Evolutionary conservation across 2,888 invertebrate genomes (phyloP).

Genomic region (Lithophane socia): DNA sequence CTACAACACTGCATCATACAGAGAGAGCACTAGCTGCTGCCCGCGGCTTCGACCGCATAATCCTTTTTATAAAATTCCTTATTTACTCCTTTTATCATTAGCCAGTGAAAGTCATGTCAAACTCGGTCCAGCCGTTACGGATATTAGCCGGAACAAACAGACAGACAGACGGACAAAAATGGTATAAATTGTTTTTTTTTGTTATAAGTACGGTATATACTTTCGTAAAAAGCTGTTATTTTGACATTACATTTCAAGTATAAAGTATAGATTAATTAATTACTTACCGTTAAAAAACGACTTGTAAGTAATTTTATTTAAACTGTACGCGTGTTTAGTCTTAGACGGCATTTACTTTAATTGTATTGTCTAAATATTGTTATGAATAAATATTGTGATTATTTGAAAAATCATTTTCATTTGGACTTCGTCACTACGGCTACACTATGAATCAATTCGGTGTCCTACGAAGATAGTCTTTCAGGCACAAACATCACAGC

Average conservation of each 20-base stretch:
- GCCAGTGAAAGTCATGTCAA: too few species aligned
- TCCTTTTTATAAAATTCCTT: too few species aligned
- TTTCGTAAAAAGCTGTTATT: too few species aligned
- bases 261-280: neutral
- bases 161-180: too few species aligned
- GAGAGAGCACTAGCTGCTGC: neutral
- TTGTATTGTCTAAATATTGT: neutral
- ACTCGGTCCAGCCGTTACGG: too few species aligned
- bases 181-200: too few species aligned
- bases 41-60: too few species aligned
- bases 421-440: neutral
- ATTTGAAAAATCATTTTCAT: neutral
- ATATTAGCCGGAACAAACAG: too few species aligned
- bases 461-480: neutral
- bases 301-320: constrained; percentile 12
- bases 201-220: too few species aligned
- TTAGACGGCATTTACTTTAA: constrained; percentile 1
- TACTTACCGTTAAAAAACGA: neutral
- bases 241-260: too few species aligned
- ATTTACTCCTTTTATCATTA: too few species aligned
- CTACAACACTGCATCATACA: constrained; percentile 45
- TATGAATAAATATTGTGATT: constrained; percentile 7
- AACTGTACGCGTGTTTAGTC: neutral
- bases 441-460: neutral
- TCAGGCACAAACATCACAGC: neutral